Evolutionary conservation across 2,888 invertebrate genomes (phyloP), one percentile per base, ranked within the genome.

Genomic region (Mesorhabditis sp.): DNA sequence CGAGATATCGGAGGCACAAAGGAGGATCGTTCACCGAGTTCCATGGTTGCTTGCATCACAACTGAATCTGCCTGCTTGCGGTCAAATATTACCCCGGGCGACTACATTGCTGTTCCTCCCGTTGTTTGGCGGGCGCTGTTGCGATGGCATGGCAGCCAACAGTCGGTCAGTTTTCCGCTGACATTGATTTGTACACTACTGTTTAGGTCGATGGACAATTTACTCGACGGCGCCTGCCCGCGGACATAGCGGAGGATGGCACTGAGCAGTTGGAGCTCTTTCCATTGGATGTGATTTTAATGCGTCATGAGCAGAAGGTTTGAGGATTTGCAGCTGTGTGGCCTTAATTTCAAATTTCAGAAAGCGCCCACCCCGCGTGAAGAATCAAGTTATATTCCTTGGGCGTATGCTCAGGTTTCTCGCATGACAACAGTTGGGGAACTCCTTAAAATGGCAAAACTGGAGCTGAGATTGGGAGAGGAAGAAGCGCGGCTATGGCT

Each of bases 331-430:
- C 58, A 10, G n/a, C 28, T 28, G 28, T 28, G n/a, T 50, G 58
- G n/a, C n/a, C 10, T n/a, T 50, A 10, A 50, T 10, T n/a, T 50
- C 58, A 50, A 13, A 13, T 50, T 50, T 50, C n/a, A 50, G 58
- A 50, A 50, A 50, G 7, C 58, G 58, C 10, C 58, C 7, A 50
- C n/a, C n/a, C 10, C 10, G n/a, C 58, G 58, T 50, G 58, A 50
- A 13, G 58, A 50, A n/a, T 13, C n/a, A 50, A n/a, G 58, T 50
- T n/a, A 50, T 65, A 70, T 71, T 3, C 72, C 76, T 4, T 78
- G 78, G 78, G 76, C 78, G 7, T 78, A 75, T 73, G 78, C 78
- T n/a, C 78, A 78, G 72, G 75, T 78, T 0, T 78, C 78, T 41
- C 67, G 76, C 28, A 72, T 72, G 62, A 76, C 73, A 72, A 73